A percentile compares a stretch with the other conserved stretches of the same genome.
Evolutionary conservation across 2,797 vertebrate genomes (phyloP).

Genomic region (Psittacula derbiana): DNA sequence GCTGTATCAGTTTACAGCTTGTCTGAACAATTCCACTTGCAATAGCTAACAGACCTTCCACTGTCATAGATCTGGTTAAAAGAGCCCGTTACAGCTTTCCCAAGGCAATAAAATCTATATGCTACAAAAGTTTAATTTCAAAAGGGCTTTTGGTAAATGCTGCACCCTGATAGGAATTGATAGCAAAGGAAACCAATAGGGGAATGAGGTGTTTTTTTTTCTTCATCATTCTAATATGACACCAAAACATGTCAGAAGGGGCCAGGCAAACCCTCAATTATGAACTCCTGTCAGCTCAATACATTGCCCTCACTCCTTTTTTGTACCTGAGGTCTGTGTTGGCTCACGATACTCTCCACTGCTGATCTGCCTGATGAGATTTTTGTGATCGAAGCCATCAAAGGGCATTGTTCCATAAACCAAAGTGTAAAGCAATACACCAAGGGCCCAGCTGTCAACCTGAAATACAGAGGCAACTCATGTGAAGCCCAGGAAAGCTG

Average conservation of each 20-base stretch:
- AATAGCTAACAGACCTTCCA: constrained; percentile 42
- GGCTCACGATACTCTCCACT: constrained; percentile 98
- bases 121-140: background rate
- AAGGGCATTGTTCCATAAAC: constrained; percentile 99
- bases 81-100: background rate
- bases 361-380: constrained; percentile 98
- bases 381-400: constrained; percentile 97
- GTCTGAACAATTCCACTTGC: constrained; percentile 29
- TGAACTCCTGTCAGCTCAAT: background rate
- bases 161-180: constrained; percentile 7
- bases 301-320: background rate
- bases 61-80: constrained; percentile 6
- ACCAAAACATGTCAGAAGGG: background rate
- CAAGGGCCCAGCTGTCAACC: constrained; percentile 99
- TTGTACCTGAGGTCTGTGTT: constrained; percentile 94
- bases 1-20: background rate
- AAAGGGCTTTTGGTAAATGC: background rate
- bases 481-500: background rate
- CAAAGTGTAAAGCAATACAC: constrained; percentile 96
- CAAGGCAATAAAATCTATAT: constrained; percentile 25
- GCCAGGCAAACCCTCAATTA: background rate
- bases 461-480: constrained; percentile 70
- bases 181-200: constrained; percentile 5
- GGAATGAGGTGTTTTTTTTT: background rate
- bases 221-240: background rate